Percentiles rank a stretch among this genome's conserved stretches.
Conservation (phyloP, 2,888 invertebrate genomes). For the Liopterus haemorrhoidalis region DNA sequence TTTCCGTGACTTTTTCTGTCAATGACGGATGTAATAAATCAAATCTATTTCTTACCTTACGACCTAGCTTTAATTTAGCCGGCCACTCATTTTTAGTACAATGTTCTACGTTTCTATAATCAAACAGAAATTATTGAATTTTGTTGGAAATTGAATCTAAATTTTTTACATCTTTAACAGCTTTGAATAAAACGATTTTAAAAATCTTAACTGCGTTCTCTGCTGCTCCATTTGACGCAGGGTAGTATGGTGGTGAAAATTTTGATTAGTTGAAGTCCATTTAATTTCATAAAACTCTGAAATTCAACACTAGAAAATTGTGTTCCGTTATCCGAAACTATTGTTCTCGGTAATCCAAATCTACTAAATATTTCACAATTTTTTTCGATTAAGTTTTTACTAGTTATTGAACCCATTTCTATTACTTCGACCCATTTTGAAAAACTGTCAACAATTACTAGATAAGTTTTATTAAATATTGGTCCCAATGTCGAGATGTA, state of each 20-base stretch:
- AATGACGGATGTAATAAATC: too few species aligned
- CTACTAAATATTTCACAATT: slow-evolving; percentile 18
- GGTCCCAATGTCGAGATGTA: slow-evolving; percentile 23
- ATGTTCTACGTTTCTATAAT: neutral
- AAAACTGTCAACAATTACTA: slow-evolving; percentile 24
- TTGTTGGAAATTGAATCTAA: neutral
- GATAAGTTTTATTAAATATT: slow-evolving; percentile 18
- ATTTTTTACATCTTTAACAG: slow-evolving; percentile 7
- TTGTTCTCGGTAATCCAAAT: slow-evolving; percentile 19
- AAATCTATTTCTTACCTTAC: slow-evolving; percentile 4
- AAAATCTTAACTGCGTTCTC: slow-evolving; percentile 16
- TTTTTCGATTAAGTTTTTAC: slow-evolving; percentile 11
- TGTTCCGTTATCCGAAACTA: slow-evolving; percentile 25
- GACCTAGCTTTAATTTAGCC: slow-evolving; percentile 4
- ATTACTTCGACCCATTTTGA: slow-evolving; percentile 27
- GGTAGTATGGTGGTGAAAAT: slow-evolving; percentile 30
- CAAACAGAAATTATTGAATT: slow-evolving; percentile 4
- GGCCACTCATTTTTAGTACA: slow-evolving; percentile 3
- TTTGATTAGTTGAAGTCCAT: slow-evolving; percentile 28
- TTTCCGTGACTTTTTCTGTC: too few species aligned
- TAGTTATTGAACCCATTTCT: slow-evolving; percentile 15
- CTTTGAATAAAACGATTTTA: slow-evolving; percentile 1
- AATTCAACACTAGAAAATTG: slow-evolving; percentile 27
- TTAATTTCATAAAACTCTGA: slow-evolving; percentile 23
- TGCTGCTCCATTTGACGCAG: slow-evolving; percentile 30